Evolutionary conservation across 2,797 vertebrate genomes (phyloP).

Genomic region (Picus viridis): DNA sequence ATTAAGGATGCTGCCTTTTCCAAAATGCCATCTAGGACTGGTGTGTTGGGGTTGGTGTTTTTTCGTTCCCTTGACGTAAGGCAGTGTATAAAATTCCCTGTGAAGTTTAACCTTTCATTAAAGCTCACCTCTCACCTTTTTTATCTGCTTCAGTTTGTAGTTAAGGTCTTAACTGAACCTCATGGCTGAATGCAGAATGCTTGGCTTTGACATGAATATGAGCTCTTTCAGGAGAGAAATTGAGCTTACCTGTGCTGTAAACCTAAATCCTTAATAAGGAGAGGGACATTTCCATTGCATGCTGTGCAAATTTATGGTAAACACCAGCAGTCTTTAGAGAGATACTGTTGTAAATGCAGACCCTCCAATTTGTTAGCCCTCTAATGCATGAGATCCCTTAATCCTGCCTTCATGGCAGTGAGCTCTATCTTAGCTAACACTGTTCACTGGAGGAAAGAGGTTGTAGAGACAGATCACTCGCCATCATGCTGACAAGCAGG

Average conservation of each 20-base stretch:
- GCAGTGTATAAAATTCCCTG: constrained; percentile 14
- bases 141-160: neutral
- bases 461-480: neutral
- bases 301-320: neutral
- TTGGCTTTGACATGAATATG: neutral
- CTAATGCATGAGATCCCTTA: neutral
- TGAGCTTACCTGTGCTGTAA: neutral
- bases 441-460: neutral
- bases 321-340: neutral
- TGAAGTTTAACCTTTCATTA: constrained; percentile 21
- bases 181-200: neutral
- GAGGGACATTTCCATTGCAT: rapidly evolving
- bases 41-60: no score
- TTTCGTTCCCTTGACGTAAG: neutral
- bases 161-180: neutral
- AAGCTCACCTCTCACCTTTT: neutral
- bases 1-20: constrained; percentile 19
- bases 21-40: constrained; percentile 9
- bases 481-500: neutral
- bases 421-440: no score
- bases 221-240: neutral
- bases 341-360: neutral
- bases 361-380: neutral
- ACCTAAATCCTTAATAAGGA: neutral
- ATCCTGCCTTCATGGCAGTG: rapidly evolving